phyloP scores from a whole-genome alignment of 2,888 invertebrate species.

The Tenthredo mesomela region DNA sequence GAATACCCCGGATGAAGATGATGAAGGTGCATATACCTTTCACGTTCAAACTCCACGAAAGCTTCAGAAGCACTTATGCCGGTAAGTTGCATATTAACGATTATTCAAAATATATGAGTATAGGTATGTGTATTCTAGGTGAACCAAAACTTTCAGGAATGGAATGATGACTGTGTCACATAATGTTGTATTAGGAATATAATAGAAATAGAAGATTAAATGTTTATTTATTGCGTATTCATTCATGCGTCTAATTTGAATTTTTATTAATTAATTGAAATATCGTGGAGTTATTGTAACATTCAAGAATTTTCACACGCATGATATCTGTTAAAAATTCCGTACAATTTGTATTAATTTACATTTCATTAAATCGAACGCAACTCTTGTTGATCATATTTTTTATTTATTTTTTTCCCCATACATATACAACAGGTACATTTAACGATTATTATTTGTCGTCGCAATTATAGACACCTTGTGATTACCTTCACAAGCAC shows the following conservation, averaged over 20 bases:
- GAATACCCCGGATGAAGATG: slow-evolving; percentile 89
- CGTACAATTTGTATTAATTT: not conserved
- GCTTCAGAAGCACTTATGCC: slow-evolving; percentile 85
- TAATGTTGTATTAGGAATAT: not conserved
- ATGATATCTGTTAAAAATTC: not conserved
- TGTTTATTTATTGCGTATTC: not conserved
- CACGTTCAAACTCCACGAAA: slow-evolving; percentile 88
- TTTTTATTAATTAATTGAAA: not conserved
- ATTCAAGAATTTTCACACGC: not conserved
- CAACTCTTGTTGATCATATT: not conserved
- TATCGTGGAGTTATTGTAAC: not conserved
- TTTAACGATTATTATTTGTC: not conserved
- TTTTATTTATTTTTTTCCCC: not conserved
- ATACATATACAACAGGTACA: not conserved
- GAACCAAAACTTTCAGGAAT: not conserved
- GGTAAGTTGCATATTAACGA: slow-evolving; percentile 79
- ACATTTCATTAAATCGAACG: not conserved
- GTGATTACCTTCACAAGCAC: not conserved
- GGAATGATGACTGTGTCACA: not conserved
- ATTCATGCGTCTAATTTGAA: not conserved
- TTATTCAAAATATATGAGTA: not conserved
- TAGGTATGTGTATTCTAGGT: not conserved
- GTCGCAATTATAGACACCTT: not conserved
- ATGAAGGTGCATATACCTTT: slow-evolving; percentile 91
- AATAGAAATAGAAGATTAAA: not conserved